These are phyloP conservation scores for Anabas testudineus DNA, from an alignment of 2,797 vertebrate species.

Conservation along the genomic window DNA sequence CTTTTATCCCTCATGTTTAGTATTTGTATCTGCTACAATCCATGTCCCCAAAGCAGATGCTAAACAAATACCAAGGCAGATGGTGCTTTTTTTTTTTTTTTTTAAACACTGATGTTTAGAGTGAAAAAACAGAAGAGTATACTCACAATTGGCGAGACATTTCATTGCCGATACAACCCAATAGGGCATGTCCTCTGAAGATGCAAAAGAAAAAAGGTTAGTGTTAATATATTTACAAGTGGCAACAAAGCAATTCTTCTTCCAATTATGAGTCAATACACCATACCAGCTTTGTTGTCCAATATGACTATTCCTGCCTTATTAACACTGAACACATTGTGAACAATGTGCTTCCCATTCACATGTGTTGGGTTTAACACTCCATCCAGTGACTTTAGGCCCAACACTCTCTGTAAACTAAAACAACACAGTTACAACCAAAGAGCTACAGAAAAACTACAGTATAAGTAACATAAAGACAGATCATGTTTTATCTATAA, in stretches of 20 bases:
- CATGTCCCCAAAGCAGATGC: neutral
- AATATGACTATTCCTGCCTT: constrained; percentile 91
- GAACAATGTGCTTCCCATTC: constrained; percentile 90
- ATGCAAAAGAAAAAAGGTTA: constrained; percentile 5
- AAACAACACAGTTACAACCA: constrained; percentile 21
- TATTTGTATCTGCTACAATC: neutral
- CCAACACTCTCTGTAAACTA: constrained; percentile 90
- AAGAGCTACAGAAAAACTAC: neutral
- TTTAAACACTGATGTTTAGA: neutral
- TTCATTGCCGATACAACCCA: constrained; percentile 98
- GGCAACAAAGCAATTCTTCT: neutral
- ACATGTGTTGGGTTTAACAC: constrained; percentile 87
- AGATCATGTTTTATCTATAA: neutral
- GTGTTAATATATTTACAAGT: neutral
- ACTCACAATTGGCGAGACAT: constrained; percentile 96
- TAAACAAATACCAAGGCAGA: neutral
- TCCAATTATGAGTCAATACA: neutral
- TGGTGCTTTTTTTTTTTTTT: neutral
- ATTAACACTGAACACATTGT: constrained; percentile 92
- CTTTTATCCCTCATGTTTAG: neutral
- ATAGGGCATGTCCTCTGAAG: constrained; percentile 90
- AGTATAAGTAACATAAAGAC: neutral
- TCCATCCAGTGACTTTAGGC: constrained; percentile 90
- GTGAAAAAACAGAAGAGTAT: constrained; percentile 11
- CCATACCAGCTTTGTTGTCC: constrained; percentile 90